These are phyloP conservation scores for Nemoura dubitans DNA, from an alignment of 2,888 invertebrate genomes.

Conservation along the genomic window DNA sequence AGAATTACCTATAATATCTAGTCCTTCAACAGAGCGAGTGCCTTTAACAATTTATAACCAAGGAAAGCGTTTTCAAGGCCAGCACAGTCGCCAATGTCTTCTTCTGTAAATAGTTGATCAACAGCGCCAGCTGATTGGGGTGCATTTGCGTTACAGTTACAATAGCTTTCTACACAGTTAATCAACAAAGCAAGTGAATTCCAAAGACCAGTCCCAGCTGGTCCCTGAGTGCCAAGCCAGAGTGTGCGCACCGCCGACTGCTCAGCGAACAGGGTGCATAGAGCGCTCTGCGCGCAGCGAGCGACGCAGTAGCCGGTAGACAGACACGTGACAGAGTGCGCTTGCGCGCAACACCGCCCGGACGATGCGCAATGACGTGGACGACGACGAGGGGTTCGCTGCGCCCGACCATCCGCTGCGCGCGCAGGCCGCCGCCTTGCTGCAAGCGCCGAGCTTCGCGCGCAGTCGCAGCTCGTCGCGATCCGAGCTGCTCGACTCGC, in stretches of 20 bases:
- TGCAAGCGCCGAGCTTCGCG: constrained; percentile 63
- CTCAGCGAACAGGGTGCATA: background rate
- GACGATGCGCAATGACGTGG: constrained; percentile 31
- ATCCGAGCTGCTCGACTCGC: constrained; percentile 64
- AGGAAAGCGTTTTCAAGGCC: too few relatives aligned
- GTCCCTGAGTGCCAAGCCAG: background rate
- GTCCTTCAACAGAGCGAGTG: too few relatives aligned
- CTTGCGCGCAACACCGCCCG: too few relatives aligned
- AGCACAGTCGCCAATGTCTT: too few relatives aligned
- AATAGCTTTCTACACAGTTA: too few relatives aligned
- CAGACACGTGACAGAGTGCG: background rate
- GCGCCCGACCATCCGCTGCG: constrained; percentile 66
- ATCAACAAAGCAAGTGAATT: background rate
- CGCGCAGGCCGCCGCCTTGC: constrained; percentile 57
- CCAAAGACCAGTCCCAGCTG: background rate
- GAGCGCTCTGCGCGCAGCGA: background rate
- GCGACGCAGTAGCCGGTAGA: background rate
- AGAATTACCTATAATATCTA: too few relatives aligned
- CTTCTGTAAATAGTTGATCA: too few relatives aligned
- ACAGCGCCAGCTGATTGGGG: too few relatives aligned
- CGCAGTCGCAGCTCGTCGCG: constrained; percentile 65
- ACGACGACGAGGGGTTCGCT: constrained; percentile 64
- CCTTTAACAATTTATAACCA: too few relatives aligned
- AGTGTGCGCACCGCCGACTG: background rate
- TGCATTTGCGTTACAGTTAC: too few relatives aligned